phyloP scores from a whole-genome alignment of 2,113 vertebrate genomes.

The Heptranchias perlo region DNA sequence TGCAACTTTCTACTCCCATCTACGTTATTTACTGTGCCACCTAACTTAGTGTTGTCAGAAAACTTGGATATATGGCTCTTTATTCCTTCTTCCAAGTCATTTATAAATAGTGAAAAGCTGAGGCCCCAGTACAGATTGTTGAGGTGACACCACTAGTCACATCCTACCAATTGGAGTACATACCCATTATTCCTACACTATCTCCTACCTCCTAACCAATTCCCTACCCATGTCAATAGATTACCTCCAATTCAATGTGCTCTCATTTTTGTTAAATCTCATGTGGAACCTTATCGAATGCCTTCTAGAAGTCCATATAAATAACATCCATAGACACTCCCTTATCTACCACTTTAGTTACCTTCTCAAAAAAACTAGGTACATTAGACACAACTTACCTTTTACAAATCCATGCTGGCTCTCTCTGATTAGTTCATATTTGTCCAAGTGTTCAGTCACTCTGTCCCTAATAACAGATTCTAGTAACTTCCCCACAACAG shows the following conservation, averaged over 20 bases:
- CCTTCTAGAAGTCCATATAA: not conserved
- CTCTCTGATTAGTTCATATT: too few species aligned
- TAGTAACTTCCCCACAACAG: not conserved
- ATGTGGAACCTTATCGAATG: not conserved
- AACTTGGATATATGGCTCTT: not conserved
- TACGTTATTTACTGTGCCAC: not conserved
- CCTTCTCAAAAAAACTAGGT: not conserved
- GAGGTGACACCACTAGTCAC: not conserved
- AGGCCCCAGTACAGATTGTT: not conserved
- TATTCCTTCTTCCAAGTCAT: not conserved
- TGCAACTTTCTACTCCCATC: not conserved
- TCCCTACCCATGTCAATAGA: not conserved
- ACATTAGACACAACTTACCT: too few species aligned
- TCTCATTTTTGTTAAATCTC: not conserved
- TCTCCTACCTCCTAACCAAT: not conserved
- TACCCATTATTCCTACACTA: not conserved
- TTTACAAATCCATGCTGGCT: not conserved
- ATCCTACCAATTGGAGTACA: not conserved
- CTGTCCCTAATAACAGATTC: not conserved
- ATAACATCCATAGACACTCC: not conserved
- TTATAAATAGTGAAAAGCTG: not conserved
- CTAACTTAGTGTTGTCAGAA: not conserved
- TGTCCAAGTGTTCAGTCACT: not conserved
- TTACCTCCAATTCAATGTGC: not conserved
- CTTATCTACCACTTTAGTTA: not conserved